Evolutionary conservation across 2,797 vertebrate genomes (phyloP), one percentile per base, ranked within the genome.

Genomic region (Prunella strophiata): DNA sequence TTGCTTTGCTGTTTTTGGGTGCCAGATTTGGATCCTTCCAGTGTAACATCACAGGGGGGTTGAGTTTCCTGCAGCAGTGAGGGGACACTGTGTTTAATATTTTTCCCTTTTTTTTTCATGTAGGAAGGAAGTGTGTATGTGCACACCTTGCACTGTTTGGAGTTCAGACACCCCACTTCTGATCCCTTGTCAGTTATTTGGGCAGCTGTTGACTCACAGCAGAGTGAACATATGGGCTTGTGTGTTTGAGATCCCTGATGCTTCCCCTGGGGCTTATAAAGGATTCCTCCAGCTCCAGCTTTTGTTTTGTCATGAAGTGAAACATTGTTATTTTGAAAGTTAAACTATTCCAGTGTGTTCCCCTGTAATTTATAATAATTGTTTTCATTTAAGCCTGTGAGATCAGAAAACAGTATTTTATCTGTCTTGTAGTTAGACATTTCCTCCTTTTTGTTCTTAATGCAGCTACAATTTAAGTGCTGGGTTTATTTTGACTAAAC

Each of bases 1-100:
- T 86, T 11, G 15, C 34, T 72, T 78, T 94, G 63, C 82, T 97
- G 89, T 50, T 91, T 96, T 77, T 22, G 36, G 68, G 55, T 25
- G 72, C 72, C 74, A 38, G 14, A 29, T 5, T 29, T 54, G 25
- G 19, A 29, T 48, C 70, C 16, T 61, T 25, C 36, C 48, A 27
- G 42, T 17, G 19, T 7, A 1, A 25, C 45, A 10, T 34, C 8
- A 0, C 0, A 6, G 22, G 4, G 20, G 22, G 4, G 5, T 13
- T 52, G 57, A 70, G n/a, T 52, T 82, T 79, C 68, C 58, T 54
- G 77, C 71, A 71, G 40, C 85, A 51, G 16, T 32, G 20, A 58
- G 48, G 25, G 38, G 22, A 52, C 23, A 15, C 42, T 4, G 47
- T 22, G 30, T 6, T 57, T 62, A 42, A 59, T 17, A 8, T 51